Base-by-base conservation (phyloP, 1,140 invertebrate species). In the Zaprionus taronus region DNA sequence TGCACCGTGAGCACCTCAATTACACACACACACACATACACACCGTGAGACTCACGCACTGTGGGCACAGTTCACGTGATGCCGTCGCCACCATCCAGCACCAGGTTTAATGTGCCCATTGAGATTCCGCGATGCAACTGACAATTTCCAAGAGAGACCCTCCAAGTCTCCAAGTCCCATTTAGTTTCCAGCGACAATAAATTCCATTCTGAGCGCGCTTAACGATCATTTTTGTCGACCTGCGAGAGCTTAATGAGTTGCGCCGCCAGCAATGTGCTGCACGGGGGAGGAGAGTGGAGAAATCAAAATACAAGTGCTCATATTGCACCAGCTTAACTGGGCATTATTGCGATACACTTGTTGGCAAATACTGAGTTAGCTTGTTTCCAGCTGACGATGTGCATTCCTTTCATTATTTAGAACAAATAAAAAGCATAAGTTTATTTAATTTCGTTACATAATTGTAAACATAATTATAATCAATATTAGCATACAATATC, bases 71-170 rank as follows among this genome's bases (percentile, higher is more conserved):
- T 31, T 20, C 60, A 34, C 26, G 38, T 74, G 58, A 36, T 38
- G 65, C 65, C 24, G 22, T 24, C 31, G 64, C 41, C 66, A 56
- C 51, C 15, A 12, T 26, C 49, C 63, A n/a, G 9, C 31, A 34
- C 2, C 60, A 20, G 47, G 62, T 60, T 72, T 72, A 65, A 67
- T 58, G 57, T 20, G 41, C 58, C 58, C 74, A 66, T 72, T 67
- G 74, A 55, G 63, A 75, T 75, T 44, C 72, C 67, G 36, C 36
- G 60, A 64, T 75, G 72, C 72, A 75, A 63, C 67, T 71, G 67
- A 64, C 60, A 70, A 70, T 58, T 56, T 75, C 15, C 34, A 12
- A 36, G 28, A 34, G 31, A 11, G 31, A 34, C 31, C 31, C 31
- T 34, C 31, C 9, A 34, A 34, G 31, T 34, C 66, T 62, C 17